Evolutionary conservation across 1,140 invertebrate genomes (phyloP).

Genomic region (Ruditapes philippinarum): DNA sequence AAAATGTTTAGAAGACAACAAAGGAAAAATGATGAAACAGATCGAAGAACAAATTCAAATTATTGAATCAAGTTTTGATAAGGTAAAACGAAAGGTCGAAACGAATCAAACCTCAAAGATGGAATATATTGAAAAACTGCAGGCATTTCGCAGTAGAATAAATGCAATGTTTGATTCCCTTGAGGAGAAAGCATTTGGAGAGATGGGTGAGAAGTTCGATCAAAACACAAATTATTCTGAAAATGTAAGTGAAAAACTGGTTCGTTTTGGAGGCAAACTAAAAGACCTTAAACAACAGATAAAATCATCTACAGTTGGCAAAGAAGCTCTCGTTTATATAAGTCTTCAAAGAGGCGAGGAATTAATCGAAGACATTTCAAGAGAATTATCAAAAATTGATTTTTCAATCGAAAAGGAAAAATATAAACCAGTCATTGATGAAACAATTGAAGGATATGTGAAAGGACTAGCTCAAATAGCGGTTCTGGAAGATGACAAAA

Average conservation of each 20-base stretch:
- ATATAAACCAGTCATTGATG: not conserved
- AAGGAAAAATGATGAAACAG: too few relatives aligned
- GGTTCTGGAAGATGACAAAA: not conserved
- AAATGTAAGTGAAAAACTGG: not conserved
- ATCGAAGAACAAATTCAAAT: too few relatives aligned
- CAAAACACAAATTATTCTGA: not conserved
- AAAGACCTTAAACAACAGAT: not conserved
- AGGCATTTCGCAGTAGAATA: not conserved
- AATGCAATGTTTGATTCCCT: not conserved
- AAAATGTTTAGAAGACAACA: too few relatives aligned
- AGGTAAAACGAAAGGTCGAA: too few relatives aligned
- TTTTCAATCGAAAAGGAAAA: not conserved
- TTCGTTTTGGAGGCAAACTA: not conserved
- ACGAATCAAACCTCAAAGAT: too few relatives aligned
- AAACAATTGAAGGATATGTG: not conserved
- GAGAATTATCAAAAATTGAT: not conserved
- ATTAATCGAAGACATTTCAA: not conserved
- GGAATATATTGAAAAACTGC: not conserved
- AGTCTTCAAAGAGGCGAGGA: not conserved
- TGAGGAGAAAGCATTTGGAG: not conserved
- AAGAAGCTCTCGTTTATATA: not conserved
- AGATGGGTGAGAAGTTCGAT: not conserved
- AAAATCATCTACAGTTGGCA: not conserved
- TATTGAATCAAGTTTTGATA: too few relatives aligned
- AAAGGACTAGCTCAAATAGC: not conserved